Base-by-base conservation (phyloP, 2,113 vertebrate genomes). In the Meriones unguiculatus region DNA sequence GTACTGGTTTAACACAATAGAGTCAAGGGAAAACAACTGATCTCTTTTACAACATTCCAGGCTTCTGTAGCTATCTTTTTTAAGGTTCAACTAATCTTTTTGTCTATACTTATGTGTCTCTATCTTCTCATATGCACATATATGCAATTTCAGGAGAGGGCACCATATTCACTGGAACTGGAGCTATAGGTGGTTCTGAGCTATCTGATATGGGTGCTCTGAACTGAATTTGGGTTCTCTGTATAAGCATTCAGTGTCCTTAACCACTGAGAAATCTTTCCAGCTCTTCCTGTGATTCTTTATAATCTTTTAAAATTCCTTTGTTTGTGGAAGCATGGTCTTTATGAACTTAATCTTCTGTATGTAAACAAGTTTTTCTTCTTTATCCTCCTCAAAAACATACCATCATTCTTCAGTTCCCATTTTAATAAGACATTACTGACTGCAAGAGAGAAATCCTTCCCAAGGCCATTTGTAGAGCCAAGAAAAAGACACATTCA, bases 391-490 rank as follows among this genome's bases (percentile, higher is more conserved):
- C 7, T 85, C 14, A 67, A 89, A 76, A 92, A 81, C 52, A 38
- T 30, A 18, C 32, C 38, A 93, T 78, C 11, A 89, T n/a, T 93
- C 14, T 91, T 96, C 13, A 93, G 69, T 89, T 87, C 17, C 72
- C 2, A 32, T 93, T 91, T 64, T 93, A 94, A 75, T 65, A 73
- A 7, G 24, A 82, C 35, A 92, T 54, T 70, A 94, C 20, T 91
- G 35, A 89, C 50, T 93, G 88, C n/a, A 73, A 84, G 67, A 52
- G 41, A 64, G 94, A 87, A 94, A 78, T 2, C 32, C 35, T 87
- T 95, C n/a, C 52, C 12, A 82, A 93, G 52, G 15, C 78, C 52
- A 38, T 82, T 93, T 84, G 92, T 85, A 64, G 93, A 90, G 89
- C 2, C 24, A 88, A 81, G 52, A 67, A 93, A 94, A 87, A n/a